These are phyloP conservation scores for Drosophila kepulauana DNA, from an alignment of 1,140 invertebrate genomes.

Conservation along the genomic window DNA sequence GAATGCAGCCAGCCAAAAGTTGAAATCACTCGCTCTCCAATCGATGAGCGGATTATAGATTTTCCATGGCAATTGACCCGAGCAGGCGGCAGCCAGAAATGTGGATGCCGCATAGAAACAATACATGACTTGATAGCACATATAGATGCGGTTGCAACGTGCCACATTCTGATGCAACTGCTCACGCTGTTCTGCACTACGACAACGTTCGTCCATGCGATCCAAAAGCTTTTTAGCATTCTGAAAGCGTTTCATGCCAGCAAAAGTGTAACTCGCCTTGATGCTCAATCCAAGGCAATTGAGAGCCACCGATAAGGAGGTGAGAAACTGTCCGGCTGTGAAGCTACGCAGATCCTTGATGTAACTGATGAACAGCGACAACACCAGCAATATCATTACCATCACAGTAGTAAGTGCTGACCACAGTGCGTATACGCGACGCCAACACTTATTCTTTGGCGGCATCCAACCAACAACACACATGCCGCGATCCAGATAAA, in stretches of 20 bases:
- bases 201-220: slow-evolving; percentile 51
- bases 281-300: slow-evolving; percentile 53
- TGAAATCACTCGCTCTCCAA: not conserved
- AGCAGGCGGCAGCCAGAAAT: slow-evolving; percentile 8
- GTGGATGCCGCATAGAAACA: slow-evolving; percentile 18
- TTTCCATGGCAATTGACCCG: slow-evolving; percentile 46
- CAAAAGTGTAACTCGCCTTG: slow-evolving; percentile 41
- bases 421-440: slow-evolving; percentile 35
- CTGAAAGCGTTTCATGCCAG: slow-evolving; percentile 25
- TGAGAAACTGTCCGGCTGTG: slow-evolving; percentile 55
- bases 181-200: not conserved
- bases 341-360: slow-evolving; percentile 41
- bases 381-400: slow-evolving; percentile 5
- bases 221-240: slow-evolving; percentile 47
- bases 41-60: slow-evolving; percentile 61
- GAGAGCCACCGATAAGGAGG: slow-evolving; percentile 47
- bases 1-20: slow-evolving; percentile 30
- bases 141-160: slow-evolving; percentile 22
- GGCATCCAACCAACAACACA: slow-evolving; percentile 50
- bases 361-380: slow-evolving; percentile 37
- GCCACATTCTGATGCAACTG: slow-evolving; percentile 43
- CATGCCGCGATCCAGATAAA: slow-evolving; percentile 53
- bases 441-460: not conserved
- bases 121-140: slow-evolving; percentile 41
- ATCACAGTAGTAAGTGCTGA: not conserved